Evolutionary conservation across 2,797 vertebrate species (phyloP).

Genomic region (Cirrhinus molitorella): DNA sequence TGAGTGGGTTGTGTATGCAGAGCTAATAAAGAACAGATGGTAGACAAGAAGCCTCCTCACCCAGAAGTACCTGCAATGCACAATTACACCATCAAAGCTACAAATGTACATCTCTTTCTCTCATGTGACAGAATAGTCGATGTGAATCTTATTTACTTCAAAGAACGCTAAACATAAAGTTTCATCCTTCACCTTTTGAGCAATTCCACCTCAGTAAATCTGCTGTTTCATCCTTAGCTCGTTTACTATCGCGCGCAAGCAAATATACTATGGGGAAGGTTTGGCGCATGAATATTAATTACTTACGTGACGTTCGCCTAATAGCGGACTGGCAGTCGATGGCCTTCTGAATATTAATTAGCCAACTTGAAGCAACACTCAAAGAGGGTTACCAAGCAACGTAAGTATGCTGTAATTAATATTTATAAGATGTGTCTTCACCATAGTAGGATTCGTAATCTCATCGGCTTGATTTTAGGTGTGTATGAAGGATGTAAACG

Average conservation of each 20-base stretch:
- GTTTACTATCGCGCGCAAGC: background rate
- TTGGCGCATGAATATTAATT: background rate
- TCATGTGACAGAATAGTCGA: background rate
- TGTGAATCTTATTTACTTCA: background rate
- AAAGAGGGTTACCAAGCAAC: background rate
- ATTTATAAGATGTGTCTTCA: background rate
- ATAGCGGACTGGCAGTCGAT: too few relatives aligned
- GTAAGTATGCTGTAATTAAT: background rate
- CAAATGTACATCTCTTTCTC: background rate
- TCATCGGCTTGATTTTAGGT: background rate
- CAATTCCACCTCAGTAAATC: background rate
- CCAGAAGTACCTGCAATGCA: background rate
- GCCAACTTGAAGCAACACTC: background rate
- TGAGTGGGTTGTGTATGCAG: conserved; percentile 34
- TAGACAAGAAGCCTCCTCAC: conserved; percentile 21
- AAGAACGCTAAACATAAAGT: background rate
- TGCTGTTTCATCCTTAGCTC: too few relatives aligned
- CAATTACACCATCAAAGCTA: conserved; percentile 8
- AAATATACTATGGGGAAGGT: background rate
- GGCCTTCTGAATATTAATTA: background rate
- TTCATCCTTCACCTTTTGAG: background rate
- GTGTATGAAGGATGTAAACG: background rate
- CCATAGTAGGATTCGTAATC: background rate
- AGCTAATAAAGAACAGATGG: conserved; percentile 54
- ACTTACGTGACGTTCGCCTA: background rate